These are phyloP conservation scores for Drosophila mimetica DNA, from an alignment of 2,888 invertebrate genomes.

Conservation along the genomic window DNA sequence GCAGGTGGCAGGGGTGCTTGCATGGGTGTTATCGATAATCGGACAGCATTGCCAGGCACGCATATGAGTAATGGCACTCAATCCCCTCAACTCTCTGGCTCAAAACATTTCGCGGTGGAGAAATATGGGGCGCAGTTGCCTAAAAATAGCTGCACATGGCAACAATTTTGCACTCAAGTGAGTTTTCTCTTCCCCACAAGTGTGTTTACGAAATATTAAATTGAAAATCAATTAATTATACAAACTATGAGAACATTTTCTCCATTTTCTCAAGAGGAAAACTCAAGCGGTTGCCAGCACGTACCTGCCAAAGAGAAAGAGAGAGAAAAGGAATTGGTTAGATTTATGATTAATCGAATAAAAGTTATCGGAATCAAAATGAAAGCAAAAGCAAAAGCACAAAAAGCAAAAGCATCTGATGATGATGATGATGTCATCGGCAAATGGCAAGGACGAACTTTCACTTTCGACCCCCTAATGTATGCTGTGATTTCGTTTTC, in stretches of 20 bases:
- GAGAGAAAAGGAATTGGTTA: constrained; percentile 20
- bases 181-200: constrained; percentile 18
- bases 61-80: constrained; percentile 27
- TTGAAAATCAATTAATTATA: constrained; percentile 68
- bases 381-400: background rate
- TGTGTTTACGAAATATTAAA: constrained; percentile 36
- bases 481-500: constrained; percentile 56
- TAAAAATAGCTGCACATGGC: constrained; percentile 33
- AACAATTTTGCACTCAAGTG: constrained; percentile 61
- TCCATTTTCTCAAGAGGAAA: background rate
- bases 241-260: constrained; percentile 19
- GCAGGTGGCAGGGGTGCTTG: constrained; percentile 11
- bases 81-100: constrained; percentile 6
- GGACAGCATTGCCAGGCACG: constrained; percentile 24
- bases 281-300: constrained; percentile 29
- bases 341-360: constrained; percentile 17
- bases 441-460: constrained; percentile 68
- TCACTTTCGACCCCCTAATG: constrained; percentile 68
- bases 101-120: constrained; percentile 57
- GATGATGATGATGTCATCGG: constrained; percentile 53
- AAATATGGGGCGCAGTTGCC: constrained; percentile 7
- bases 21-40: constrained; percentile 26
- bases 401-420: constrained; percentile 7
- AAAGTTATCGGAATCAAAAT: constrained; percentile 14
- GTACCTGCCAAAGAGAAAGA: constrained; percentile 54